A percentile compares a stretch with the other conserved stretches of the same genome.
phyloP scores from a whole-genome alignment of 2,888 invertebrate genomes.

The Epinotia bilunana region DNA sequence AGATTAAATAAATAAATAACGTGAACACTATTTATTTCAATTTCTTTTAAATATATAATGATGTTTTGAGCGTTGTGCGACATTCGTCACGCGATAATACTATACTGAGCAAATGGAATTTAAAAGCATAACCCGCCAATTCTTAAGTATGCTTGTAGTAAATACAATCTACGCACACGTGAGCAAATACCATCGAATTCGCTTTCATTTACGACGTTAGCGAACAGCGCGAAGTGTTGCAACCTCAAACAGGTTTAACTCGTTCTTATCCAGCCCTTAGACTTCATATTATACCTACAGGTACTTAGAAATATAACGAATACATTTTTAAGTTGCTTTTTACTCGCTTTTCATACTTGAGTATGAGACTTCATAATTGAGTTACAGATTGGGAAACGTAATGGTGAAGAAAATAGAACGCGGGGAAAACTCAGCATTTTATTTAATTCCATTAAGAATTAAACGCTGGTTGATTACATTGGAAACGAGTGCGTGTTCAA shows the following conservation, averaged over 20 bases:
- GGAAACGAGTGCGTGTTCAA: neutral
- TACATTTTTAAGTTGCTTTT: constrained; percentile 4
- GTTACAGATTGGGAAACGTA: constrained; percentile 8
- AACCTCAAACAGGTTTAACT: constrained; percentile 55
- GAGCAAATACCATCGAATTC: constrained; percentile 30
- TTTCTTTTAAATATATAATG: no score
- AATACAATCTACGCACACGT: constrained; percentile 8
- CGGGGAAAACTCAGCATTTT: neutral
- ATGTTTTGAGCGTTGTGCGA: no score
- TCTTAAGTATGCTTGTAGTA: neutral
- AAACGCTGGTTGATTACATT: neutral
- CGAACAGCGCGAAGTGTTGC: constrained; percentile 46
- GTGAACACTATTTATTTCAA: no score
- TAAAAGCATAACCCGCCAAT: neutral
- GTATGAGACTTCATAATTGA: neutral
- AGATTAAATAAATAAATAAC: no score
- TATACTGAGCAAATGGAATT: no score
- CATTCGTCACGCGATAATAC: no score
- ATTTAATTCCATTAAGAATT: neutral
- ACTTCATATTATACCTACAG: constrained; percentile 1
- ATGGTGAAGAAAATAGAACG: constrained; percentile 15
- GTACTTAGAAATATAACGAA: constrained; percentile 7
- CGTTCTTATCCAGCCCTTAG: constrained; percentile 52
- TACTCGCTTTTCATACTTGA: neutral
- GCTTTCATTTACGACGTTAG: constrained; percentile 47